These are phyloP conservation scores for Phymanthus crucifer DNA, from an alignment of 92 coral and sea anemone species.

Conservation along the genomic window DNA sequence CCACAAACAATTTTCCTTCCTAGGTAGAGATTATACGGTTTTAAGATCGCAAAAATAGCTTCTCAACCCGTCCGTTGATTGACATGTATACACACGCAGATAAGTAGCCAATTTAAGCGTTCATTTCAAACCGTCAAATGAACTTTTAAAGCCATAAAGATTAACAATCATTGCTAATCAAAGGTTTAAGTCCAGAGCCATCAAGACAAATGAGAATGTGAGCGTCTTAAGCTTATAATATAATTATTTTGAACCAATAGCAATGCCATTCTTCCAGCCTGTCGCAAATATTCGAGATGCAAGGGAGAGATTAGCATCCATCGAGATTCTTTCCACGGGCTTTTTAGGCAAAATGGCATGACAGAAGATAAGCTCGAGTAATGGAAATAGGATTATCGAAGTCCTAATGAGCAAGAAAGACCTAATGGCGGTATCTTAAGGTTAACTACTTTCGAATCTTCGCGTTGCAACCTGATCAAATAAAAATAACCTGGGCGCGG, in stretches of 20 bases:
- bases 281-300: neutral
- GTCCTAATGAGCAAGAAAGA: neutral
- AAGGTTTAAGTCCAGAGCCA: neutral
- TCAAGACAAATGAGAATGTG: neutral
- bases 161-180: constrained; percentile 6
- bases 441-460: constrained; percentile 6
- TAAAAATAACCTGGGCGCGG: neutral
- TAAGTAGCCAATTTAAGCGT: constrained; percentile 10
- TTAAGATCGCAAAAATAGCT: neutral
- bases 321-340: neutral
- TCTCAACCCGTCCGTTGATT: neutral
- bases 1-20: neutral
- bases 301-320: neutral
- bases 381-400: neutral
- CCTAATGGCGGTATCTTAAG: neutral
- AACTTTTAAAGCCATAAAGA: constrained; percentile 2
- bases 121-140: constrained; percentile 16
- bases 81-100: neutral
- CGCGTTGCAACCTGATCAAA: neutral
- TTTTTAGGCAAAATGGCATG: neutral
- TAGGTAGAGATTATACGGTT: neutral
- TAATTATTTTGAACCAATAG: neutral
- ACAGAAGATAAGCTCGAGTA: neutral
- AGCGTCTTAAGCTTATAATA: neutral
- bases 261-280: neutral